These are phyloP conservation scores for Pagetopsis macropterus DNA, from an alignment of 2,797 vertebrate genomes.

Conservation along the genomic window DNA sequence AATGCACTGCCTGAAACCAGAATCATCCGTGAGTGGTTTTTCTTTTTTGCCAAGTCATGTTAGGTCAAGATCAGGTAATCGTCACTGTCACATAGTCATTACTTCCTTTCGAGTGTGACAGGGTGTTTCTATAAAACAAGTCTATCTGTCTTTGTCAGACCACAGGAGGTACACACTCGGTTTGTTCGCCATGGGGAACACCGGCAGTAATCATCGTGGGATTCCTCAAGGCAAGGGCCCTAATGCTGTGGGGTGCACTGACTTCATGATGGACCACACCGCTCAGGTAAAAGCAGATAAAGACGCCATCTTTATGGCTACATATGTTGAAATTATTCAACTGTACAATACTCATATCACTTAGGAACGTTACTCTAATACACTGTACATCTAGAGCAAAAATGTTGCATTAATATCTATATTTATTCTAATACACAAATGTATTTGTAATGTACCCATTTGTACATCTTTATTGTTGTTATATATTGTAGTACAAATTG, in stretches of 20 bases:
- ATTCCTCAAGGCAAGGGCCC: conserved; percentile 91
- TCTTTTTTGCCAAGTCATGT: neutral
- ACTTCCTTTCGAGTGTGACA: neutral
- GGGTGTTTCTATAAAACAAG: accelerated
- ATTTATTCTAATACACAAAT: too few species aligned
- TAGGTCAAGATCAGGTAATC: neutral
- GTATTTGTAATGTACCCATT: too few species aligned
- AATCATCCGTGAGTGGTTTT: too few species aligned
- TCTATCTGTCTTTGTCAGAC: conserved; percentile 46
- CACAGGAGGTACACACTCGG: conserved; percentile 38
- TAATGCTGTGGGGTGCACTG: conserved; percentile 89
- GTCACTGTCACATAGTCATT: neutral
- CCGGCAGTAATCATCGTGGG: conserved; percentile 73
- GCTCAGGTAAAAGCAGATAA: conserved; percentile 78
- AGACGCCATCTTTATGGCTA: too few species aligned
- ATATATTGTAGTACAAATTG: too few species aligned
- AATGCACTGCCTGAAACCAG: neutral
- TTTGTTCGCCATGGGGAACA: conserved; percentile 79
- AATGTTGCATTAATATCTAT: too few species aligned
- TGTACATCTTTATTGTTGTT: too few species aligned
- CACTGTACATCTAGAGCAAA: too few species aligned
- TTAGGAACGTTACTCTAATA: too few species aligned
- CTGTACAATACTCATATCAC: too few species aligned
- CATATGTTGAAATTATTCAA: too few species aligned
- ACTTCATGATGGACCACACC: conserved; percentile 91